Base-by-base conservation (phyloP, 2,797 vertebrate genomes). In the Martes flavigula region DNA sequence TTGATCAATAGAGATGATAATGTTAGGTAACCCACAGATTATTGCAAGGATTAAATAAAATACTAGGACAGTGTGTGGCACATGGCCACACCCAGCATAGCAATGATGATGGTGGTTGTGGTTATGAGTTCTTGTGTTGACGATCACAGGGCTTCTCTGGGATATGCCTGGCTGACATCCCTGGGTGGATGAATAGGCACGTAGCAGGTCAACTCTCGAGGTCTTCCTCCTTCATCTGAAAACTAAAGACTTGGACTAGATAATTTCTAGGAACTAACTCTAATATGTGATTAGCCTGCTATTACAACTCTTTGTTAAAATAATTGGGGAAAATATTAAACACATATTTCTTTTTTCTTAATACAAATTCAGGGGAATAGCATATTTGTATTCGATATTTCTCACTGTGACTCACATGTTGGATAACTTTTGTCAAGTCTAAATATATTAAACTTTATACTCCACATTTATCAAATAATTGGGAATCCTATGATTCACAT, bases 381-480 rank as follows among this genome's bases (percentile, higher is more conserved):
- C 43, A 83, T 90, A 85, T 92, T 96, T 97, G 93, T 86, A 43
- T 60, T 95, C 96, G 83, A 43, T 40, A 51, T 70, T 90, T 93
- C 95, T 97, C 72, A 48, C 64, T 79, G 54, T 97, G 90, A 97
- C 82, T 97, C 95, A 97, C 43, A 75, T 85, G 51, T 62, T 85
- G 77, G 89, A 92, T 92, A 90, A 82, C 35, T 86, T 96, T n/a
- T 81, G 54, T 93, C 60, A 94, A 89, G 73, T 94, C 73, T 84
- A 93, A 95, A 68, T 83, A 89, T 73, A 78, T 72, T 90, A 88
- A 90, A 85, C 73, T 46, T 94, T 40, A 40, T 91, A 23, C 10
- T 86, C 64, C 75, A 83, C 60, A 96, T 89, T 93, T 88, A 87
- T 70, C 96, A 96, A 79, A 89, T 93, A 83, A 66, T 1, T 64